Percentiles rank a stretch among this genome's conserved stretches.
Conservation (phyloP, 2,888 invertebrate species). For the Trileptium ribeirensis region DNA sequence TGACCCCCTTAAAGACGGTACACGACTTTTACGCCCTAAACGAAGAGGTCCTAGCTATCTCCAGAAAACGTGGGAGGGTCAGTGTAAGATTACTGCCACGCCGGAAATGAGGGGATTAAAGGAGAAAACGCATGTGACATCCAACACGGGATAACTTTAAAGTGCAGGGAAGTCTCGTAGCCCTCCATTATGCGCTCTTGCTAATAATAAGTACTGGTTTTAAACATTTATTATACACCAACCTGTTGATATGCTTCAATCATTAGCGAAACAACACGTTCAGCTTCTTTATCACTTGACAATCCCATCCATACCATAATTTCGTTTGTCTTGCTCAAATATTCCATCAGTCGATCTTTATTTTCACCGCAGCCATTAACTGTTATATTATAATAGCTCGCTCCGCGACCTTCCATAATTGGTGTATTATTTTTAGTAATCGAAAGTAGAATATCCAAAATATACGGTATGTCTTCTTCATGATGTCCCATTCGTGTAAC, state of each 20-base stretch:
- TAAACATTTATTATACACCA: too few species aligned
- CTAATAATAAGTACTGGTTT: too few species aligned
- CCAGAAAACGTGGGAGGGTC: too few species aligned
- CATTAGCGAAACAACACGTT: constrained; percentile 3
- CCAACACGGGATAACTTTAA: too few species aligned
- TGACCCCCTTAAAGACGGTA: too few species aligned
- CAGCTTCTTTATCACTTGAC: background rate
- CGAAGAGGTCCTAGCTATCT: too few species aligned
- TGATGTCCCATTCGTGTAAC: constrained; percentile 14
- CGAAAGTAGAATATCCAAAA: background rate
- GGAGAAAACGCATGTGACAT: too few species aligned
- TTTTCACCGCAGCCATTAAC: background rate
- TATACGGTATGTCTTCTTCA: constrained; percentile 9
- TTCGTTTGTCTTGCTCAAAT: background rate
- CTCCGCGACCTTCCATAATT: constrained; percentile 6
- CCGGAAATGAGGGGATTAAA: too few species aligned
- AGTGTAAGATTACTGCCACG: too few species aligned
- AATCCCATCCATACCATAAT: background rate
- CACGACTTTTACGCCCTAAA: too few species aligned
- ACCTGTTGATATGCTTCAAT: background rate
- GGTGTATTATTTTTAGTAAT: constrained; percentile 8
- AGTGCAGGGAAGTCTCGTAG: too few species aligned
- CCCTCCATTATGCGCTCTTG: too few species aligned
- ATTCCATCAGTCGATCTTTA: background rate
- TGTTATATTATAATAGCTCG: background rate